These are phyloP conservation scores for Ramphastos sulfuratus DNA, from an alignment of 2,113 vertebrate species.

Conservation along the genomic window DNA sequence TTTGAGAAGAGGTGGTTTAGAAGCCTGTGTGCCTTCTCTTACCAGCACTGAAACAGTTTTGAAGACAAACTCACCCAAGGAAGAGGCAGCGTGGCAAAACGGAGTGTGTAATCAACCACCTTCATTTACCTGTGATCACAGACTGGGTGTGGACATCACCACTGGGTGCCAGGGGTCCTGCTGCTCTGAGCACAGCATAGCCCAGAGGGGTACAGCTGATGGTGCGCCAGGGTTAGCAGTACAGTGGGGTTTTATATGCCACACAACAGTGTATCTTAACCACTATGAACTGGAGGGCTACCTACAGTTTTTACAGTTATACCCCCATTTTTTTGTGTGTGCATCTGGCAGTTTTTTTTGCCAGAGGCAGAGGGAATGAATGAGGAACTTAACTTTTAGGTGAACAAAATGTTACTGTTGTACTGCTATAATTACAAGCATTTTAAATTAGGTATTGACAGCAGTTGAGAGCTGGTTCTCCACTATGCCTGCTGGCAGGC, in stretches of 20 bases:
- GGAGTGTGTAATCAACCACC: rapidly evolving
- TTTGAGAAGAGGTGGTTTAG: not conserved
- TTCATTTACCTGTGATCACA: not conserved
- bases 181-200: not conserved
- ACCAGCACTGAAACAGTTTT: not conserved
- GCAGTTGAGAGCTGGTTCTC: not conserved
- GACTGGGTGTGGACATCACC: not conserved
- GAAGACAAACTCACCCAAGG: not conserved
- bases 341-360: not conserved
- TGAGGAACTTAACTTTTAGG: not conserved
- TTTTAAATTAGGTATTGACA: conserved; percentile 40
- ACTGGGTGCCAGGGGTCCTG: too few species aligned
- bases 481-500: conserved; percentile 15
- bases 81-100: not conserved
- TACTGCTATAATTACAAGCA: not conserved
- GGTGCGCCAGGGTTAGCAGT: not conserved
- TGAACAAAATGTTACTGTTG: conserved; percentile 14
- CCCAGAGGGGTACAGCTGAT: not conserved
- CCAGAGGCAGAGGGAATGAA: not conserved
- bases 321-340: too few species aligned
- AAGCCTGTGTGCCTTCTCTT: not conserved
- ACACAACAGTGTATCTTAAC: not conserved
- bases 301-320: not conserved
- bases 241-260: not conserved
- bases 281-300: not conserved